phyloP scores from a whole-genome alignment of 2,113 vertebrate species.

The Pungitius pungitius region DNA sequence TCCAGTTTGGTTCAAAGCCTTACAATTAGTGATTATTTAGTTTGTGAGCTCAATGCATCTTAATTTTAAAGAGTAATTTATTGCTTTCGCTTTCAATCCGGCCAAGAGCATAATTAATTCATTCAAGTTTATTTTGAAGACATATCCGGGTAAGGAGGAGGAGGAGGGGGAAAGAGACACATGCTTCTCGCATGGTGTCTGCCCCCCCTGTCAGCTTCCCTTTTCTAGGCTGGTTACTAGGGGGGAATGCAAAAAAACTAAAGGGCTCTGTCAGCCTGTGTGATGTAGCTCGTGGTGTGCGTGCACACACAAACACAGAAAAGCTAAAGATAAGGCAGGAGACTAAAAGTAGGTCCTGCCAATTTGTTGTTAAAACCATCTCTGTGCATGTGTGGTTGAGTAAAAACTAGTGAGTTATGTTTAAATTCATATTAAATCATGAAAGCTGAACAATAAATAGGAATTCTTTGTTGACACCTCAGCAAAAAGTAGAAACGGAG shows the following conservation, averaged over 20 bases:
- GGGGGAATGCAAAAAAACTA: slow-evolving; percentile 79
- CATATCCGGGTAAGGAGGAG: no score
- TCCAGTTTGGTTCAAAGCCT: background rate
- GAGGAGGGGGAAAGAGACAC: no score
- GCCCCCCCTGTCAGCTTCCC: slow-evolving; percentile 71
- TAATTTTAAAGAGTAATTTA: background rate
- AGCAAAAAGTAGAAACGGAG: background rate
- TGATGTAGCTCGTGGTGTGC: slow-evolving; percentile 71
- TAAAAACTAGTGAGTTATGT: background rate
- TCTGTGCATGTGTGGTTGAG: background rate
- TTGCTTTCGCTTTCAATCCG: background rate
- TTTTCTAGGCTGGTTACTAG: slow-evolving; percentile 81
- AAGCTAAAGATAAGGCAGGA: slow-evolving; percentile 56
- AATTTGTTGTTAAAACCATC: slow-evolving; percentile 39
- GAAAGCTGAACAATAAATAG: slow-evolving; percentile 1
- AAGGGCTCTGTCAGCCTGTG: slow-evolving; percentile 78
- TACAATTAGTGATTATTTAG: background rate
- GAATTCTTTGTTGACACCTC: background rate
- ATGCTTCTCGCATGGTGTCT: slow-evolving; percentile 22
- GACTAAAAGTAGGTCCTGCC: slow-evolving; percentile 72
- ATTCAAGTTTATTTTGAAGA: no score
- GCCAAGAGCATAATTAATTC: background rate
- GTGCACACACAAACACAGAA: no score
- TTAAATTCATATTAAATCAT: background rate
- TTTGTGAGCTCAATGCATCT: background rate